Conservation (phyloP, 2,888 invertebrate genomes). For the Aporophyla nigra region DNA sequence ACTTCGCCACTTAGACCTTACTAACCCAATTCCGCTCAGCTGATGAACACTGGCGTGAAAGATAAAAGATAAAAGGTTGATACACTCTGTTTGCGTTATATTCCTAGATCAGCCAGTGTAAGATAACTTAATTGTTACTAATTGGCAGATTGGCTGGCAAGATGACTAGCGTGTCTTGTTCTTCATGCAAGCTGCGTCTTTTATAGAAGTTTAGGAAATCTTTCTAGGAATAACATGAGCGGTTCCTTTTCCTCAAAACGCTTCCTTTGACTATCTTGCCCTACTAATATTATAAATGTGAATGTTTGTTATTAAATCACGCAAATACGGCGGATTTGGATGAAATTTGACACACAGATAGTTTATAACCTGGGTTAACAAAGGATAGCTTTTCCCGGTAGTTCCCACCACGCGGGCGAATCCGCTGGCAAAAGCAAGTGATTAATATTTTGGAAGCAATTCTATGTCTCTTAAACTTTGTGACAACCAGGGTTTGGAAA, state of each 20-base stretch:
- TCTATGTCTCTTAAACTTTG: background rate
- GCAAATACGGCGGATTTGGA: no score
- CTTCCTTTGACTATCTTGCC: background rate
- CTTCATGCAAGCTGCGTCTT: background rate
- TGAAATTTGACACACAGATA: no score
- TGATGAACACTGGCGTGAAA: constrained; percentile 52
- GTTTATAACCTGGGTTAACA: no score
- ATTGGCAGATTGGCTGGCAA: constrained; percentile 44
- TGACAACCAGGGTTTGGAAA: background rate
- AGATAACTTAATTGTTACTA: constrained; percentile 57
- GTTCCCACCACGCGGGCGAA: no score
- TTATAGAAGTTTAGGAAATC: background rate
- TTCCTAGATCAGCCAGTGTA: constrained; percentile 55
- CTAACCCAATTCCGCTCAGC: constrained; percentile 58
- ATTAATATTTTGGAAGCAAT: background rate
- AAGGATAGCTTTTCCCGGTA: no score
- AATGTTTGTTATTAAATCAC: no score
- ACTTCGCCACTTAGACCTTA: constrained; percentile 13
- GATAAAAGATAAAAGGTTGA: constrained; percentile 61
- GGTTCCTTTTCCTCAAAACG: background rate
- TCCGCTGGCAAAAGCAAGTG: no score
- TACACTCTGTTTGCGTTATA: constrained; percentile 63
- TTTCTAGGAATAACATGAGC: background rate
- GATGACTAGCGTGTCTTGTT: constrained; percentile 41
- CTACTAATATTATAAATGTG: no score